These are phyloP conservation scores for Isaurus tuberculatus DNA, from an alignment of 92 coral and sea anemone genomes.

Conservation along the genomic window DNA sequence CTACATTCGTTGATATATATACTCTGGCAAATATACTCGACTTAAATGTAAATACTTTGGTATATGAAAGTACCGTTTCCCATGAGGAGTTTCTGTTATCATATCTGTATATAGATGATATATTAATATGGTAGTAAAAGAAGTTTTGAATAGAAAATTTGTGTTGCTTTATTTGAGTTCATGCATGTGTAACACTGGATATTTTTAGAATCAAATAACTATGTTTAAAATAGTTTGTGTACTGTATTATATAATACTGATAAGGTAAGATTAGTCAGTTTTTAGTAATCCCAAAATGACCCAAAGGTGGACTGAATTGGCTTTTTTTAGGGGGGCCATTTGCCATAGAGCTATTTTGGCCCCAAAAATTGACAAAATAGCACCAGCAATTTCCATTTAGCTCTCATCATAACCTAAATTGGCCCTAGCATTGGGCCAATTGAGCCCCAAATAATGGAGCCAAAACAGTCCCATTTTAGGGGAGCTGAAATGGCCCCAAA, in stretches of 20 bases:
- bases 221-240: neutral
- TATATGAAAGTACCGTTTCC: neutral
- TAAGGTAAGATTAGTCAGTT: neutral
- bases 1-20: neutral
- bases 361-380: neutral
- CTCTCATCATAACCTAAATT: neutral
- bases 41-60: neutral
- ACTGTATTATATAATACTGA: neutral
- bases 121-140: conserved; percentile 4
- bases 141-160: neutral
- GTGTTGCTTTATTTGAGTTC: neutral
- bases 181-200: neutral
- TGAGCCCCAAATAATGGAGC: neutral
- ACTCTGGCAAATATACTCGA: neutral
- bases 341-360: neutral
- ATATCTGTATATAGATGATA: no score
- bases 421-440: conserved; percentile 16
- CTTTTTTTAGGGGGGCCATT: neutral
- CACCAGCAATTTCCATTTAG: neutral
- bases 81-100: neutral
- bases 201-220: neutral
- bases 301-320: conserved; percentile 1
- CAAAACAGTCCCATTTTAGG: neutral
- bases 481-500: neutral
- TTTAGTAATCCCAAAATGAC: conserved; percentile 7